A percentile compares a stretch with the other conserved stretches of the same genome.
These are phyloP conservation scores for Willisornis vidua DNA, from an alignment of 2,113 vertebrate genomes.

Conservation along the genomic window DNA sequence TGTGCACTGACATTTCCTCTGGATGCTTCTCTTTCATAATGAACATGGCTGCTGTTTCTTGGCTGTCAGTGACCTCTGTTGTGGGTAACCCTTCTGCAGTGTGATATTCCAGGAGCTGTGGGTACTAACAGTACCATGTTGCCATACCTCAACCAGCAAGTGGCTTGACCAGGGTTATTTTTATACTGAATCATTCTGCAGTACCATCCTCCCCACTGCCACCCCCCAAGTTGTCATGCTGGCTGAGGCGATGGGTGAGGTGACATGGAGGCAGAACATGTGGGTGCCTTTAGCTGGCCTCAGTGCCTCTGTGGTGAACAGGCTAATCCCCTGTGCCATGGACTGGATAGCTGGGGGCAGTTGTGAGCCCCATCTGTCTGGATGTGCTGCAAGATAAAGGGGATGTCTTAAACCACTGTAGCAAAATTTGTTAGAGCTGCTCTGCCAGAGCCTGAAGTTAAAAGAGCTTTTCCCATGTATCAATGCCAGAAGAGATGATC, in stretches of 20 bases:
- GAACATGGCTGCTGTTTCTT: neutral
- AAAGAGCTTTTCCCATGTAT: slow-evolving; percentile 14
- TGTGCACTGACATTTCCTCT: neutral
- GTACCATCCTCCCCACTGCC: rapidly evolving
- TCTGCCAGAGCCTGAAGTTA: neutral
- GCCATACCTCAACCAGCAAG: neutral
- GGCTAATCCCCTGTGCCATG: neutral
- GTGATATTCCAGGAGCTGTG: neutral
- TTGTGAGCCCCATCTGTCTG: neutral
- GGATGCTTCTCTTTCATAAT: neutral
- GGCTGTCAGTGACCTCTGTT: neutral
- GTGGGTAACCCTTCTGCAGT: neutral
- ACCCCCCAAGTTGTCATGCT: neutral
- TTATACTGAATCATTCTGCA: neutral
- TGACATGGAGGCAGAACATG: neutral
- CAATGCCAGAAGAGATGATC: slow-evolving; percentile 30
- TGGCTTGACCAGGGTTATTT: neutral
- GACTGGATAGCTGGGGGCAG: neutral
- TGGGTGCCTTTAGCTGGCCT: neutral
- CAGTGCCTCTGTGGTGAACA: neutral
- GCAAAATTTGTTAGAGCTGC: neutral
- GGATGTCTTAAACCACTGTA: neutral
- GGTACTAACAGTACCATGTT: neutral
- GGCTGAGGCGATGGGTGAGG: neutral
- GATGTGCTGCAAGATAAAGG: slow-evolving; percentile 13